Percentiles rank a stretch among this genome's conserved stretches.
Conservation (phyloP, 2,113 vertebrate species). For the Orientallactaga bullata region DNA sequence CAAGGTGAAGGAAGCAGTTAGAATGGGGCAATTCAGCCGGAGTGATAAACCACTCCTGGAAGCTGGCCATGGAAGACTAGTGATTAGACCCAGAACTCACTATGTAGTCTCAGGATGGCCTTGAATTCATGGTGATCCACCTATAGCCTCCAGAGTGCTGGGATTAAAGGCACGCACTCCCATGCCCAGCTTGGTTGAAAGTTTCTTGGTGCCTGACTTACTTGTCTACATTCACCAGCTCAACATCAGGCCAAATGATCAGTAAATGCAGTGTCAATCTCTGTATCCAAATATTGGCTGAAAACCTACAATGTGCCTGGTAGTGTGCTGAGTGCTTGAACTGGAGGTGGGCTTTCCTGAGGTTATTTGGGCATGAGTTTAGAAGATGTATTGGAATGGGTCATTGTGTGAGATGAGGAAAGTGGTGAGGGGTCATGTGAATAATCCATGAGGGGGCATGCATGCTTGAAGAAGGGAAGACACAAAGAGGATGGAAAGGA, state of each 20-base stretch:
- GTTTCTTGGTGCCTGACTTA: no score
- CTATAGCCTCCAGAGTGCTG: no score
- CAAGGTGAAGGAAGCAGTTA: not conserved
- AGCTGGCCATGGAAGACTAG: no score
- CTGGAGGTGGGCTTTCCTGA: not conserved
- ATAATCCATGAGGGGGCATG: not conserved
- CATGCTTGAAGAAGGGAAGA: not conserved
- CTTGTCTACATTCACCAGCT: not conserved
- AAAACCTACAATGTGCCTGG: not conserved
- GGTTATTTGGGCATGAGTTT: not conserved
- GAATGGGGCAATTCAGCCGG: no score
- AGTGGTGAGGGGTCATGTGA: not conserved
- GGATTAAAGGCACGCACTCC: no score
- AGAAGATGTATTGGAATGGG: not conserved
- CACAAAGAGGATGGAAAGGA: not conserved
- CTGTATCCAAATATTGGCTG: not conserved
- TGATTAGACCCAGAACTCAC: no score
- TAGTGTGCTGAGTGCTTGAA: not conserved
- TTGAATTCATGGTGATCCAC: no score
- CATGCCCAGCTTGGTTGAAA: no score
- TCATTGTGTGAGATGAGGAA: not conserved
- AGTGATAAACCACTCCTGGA: no score
- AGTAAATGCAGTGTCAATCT: not conserved
- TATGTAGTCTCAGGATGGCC: no score
- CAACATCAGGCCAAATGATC: not conserved